phyloP scores from a whole-genome alignment of 2,113 vertebrate genomes.

The Spea multiplicata region DNA sequence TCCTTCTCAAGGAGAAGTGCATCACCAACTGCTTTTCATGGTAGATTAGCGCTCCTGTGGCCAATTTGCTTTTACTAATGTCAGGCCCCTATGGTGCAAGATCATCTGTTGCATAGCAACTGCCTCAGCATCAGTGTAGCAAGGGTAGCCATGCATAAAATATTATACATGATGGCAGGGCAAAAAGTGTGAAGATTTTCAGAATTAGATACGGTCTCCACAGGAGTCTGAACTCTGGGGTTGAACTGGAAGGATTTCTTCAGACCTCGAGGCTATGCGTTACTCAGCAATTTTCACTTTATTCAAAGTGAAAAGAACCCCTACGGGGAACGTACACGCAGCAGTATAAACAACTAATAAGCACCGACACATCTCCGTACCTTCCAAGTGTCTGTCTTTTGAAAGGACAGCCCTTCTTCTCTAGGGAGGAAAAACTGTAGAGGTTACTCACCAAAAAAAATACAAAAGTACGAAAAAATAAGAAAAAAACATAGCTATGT shows the following conservation, averaged over 20 bases:
- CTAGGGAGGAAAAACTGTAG: too few species aligned
- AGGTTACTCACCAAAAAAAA: too few species aligned
- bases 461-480: too few species aligned
- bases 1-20: slow-evolving; percentile 66
- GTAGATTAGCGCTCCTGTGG: slow-evolving; percentile 96
- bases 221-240: slow-evolving; percentile 73
- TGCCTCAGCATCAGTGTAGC: slow-evolving; percentile 72
- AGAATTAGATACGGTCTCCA: slow-evolving; percentile 81
- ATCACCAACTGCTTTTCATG: slow-evolving; percentile 87
- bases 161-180: slow-evolving; percentile 87
- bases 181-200: slow-evolving; percentile 78
- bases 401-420: too few species aligned
- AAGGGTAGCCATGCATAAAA: slow-evolving; percentile 95
- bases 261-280: slow-evolving; percentile 34
- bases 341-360: not conserved
- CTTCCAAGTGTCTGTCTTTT: too few species aligned
- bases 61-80: slow-evolving; percentile 99
- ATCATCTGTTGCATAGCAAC: slow-evolving; percentile 96
- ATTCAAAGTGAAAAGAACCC: not conserved
- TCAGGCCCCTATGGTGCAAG: slow-evolving; percentile 89
- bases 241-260: slow-evolving; percentile 67
- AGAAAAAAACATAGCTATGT: too few species aligned
- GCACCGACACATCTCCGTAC: too few species aligned
- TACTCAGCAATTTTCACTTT: slow-evolving; percentile 15
- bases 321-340: not conserved